Conservation (phyloP, 2,888 invertebrate genomes). For the Clitarchus hookeri region DNA sequence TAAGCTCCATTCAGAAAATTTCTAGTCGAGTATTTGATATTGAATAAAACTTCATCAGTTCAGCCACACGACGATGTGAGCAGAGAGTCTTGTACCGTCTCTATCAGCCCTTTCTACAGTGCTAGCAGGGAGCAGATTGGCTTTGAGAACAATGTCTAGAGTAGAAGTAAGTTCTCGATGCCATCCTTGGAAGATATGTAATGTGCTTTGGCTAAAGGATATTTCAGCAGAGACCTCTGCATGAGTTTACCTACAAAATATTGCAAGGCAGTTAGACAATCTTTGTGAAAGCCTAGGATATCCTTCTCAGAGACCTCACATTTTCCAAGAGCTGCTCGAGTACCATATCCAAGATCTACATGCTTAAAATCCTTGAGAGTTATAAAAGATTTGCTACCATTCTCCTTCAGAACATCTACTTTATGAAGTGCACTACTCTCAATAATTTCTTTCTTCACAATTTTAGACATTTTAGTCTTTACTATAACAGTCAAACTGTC, state of each 20-base stretch:
- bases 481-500: constrained; percentile 11
- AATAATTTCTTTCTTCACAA: no score
- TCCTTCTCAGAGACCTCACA: background rate
- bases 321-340: constrained; percentile 3
- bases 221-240: background rate
- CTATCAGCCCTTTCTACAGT: no score
- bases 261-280: background rate
- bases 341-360: no score
- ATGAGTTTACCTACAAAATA: background rate
- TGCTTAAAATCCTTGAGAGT: background rate
- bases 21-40: no score
- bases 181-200: background rate
- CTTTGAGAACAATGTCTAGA: background rate
- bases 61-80: no score
- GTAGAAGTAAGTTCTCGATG: background rate
- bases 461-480: background rate
- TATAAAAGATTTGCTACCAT: background rate
- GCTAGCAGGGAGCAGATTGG: background rate
- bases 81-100: no score
- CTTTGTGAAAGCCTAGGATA: background rate
- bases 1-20: no score
- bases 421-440: background rate
- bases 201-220: background rate
- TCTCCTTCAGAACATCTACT: background rate
- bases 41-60: no score